Conservation (phyloP, 1,140 invertebrate species). For the Bemisia tabaci region DNA sequence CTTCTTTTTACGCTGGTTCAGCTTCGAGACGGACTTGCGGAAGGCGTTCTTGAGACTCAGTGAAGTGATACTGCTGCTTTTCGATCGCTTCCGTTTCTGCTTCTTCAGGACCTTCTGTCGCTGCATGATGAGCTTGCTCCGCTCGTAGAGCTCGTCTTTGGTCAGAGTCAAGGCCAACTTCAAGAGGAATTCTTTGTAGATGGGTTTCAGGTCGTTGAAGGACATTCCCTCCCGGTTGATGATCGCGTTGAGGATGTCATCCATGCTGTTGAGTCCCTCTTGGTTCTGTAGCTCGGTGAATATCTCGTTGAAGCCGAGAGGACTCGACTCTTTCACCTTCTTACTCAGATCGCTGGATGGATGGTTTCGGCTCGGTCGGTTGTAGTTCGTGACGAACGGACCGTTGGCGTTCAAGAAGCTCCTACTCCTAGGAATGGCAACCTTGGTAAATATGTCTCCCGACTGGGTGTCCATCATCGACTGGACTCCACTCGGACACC, state of each 20-base stretch:
- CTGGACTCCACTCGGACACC: neutral
- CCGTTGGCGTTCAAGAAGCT: constrained; percentile 57
- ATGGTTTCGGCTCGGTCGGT: constrained; percentile 4
- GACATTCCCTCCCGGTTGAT: constrained; percentile 83
- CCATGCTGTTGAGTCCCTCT: constrained; percentile 71
- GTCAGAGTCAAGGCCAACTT: constrained; percentile 74
- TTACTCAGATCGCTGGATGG: constrained; percentile 3
- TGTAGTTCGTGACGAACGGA: constrained; percentile 41
- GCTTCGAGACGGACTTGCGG: constrained; percentile 33
- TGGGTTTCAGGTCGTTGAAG: constrained; percentile 78
- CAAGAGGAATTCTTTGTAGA: constrained; percentile 76
- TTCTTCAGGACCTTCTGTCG: constrained; percentile 43
- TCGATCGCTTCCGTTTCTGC: constrained; percentile 33
- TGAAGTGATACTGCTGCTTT: constrained; percentile 33
- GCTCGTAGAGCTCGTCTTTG: constrained; percentile 77
- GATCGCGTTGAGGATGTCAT: constrained; percentile 73
- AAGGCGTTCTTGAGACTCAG: constrained; percentile 40
- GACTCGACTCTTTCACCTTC: constrained; percentile 23
- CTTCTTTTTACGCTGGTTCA: constrained; percentile 28
- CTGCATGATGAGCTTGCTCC: constrained; percentile 77
- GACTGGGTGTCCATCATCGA: constrained; percentile 1
- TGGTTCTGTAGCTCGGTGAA: constrained; percentile 71
- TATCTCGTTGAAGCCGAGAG: constrained; percentile 65
- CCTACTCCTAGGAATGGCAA: constrained; percentile 64
- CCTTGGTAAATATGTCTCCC: constrained; percentile 67